Conservation (phyloP, 2,113 vertebrate species). For the Melanotaenia duboulayi region DNA sequence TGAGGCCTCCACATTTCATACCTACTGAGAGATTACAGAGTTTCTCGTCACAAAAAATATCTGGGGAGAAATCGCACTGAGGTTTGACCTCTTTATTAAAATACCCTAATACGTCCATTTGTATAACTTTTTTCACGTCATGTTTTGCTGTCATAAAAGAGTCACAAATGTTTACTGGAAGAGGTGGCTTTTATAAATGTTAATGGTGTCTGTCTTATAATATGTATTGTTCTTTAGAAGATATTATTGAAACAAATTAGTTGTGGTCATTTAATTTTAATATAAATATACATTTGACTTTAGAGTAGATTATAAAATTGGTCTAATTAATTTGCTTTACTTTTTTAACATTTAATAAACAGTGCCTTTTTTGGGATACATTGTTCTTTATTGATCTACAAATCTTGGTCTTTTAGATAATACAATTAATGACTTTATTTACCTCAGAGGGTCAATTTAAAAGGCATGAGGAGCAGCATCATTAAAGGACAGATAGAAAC, state of each 20-base stretch:
- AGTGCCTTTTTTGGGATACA: background rate
- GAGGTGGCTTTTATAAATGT: background rate
- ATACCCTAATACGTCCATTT: background rate
- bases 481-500: no score
- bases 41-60: background rate
- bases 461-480: no score
- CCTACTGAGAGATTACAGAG: background rate
- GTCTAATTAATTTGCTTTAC: background rate
- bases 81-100: background rate
- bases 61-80: background rate
- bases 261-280: background rate
- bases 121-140: conserved; percentile 1
- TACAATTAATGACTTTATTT: no score
- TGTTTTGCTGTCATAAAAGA: background rate
- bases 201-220: background rate
- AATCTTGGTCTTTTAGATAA: background rate
- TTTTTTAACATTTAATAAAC: background rate
- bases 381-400: background rate
- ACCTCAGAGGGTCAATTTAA: no score
- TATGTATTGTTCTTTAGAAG: background rate
- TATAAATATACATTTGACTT: background rate
- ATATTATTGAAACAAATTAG: background rate
- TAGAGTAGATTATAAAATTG: background rate
- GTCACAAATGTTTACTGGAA: background rate
- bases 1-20: conserved; percentile 21